Conservation (phyloP, 2,888 invertebrate genomes). For the Lypha dubia region DNA sequence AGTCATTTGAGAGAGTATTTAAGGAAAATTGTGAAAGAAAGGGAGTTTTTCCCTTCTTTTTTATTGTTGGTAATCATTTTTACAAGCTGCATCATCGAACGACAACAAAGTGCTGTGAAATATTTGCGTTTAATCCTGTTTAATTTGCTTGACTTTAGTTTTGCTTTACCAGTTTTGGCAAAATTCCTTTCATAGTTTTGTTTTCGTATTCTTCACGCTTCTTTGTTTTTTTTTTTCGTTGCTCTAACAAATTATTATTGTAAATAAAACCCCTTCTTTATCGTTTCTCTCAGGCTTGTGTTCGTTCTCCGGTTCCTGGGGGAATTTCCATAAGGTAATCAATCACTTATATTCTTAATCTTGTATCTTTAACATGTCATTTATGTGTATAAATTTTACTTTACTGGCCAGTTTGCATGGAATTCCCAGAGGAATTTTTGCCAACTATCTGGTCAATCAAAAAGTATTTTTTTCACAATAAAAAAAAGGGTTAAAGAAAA, state of each 20-base stretch:
- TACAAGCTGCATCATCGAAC: conserved; percentile 6
- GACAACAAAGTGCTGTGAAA: not conserved
- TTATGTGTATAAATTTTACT: conserved; percentile 23
- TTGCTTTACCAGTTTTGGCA: conserved; percentile 55
- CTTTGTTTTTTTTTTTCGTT: no score
- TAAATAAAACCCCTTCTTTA: conserved; percentile 62
- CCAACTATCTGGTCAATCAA: conserved; percentile 65
- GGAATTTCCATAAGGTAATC: conserved; percentile 64
- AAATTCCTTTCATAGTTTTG: conserved; percentile 44
- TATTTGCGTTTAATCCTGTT: conserved; percentile 55
- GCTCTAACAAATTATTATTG: conserved; percentile 53
- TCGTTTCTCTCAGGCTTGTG: conserved; percentile 15
- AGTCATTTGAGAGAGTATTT: conserved; percentile 66
- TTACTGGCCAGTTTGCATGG: conserved; percentile 54
- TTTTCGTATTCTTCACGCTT: conserved; percentile 46
- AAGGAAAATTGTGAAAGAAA: conserved; percentile 38
- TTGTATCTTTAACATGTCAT: conserved; percentile 64
- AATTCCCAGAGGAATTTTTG: conserved; percentile 45
- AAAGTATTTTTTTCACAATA: conserved; percentile 43
- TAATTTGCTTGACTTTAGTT: conserved; percentile 57
- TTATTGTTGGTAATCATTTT: conserved; percentile 4
- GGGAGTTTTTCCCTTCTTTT: not conserved
- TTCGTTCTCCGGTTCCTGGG: conserved; percentile 33
- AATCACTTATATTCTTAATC: conserved; percentile 68
- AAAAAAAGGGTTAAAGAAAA: conserved; percentile 30